phyloP scores from a whole-genome alignment of 2,888 invertebrate species.

The Eupithecia pulchellata region DNA sequence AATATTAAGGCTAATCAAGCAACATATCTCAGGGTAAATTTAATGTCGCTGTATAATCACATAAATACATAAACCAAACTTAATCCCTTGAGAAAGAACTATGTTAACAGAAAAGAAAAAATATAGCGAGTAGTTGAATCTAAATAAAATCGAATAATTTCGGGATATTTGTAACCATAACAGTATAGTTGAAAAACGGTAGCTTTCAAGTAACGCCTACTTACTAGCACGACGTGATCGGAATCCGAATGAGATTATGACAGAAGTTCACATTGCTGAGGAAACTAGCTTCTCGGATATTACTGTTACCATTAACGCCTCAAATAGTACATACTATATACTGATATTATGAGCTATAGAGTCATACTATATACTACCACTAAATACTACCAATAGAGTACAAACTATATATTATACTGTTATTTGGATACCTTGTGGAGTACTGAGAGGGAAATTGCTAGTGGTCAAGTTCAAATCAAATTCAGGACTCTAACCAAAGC shows the following conservation, averaged over 20 bases:
- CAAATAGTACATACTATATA: background rate
- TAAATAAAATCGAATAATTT: constrained; percentile 13
- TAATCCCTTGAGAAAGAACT: constrained; percentile 12
- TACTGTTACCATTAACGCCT: background rate
- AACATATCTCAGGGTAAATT: background rate
- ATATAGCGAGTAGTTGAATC: constrained; percentile 16
- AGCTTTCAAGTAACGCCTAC: constrained; percentile 76
- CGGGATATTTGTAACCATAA: constrained; percentile 68
- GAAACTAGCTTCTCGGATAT: background rate
- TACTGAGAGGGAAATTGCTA: background rate
- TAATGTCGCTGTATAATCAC: constrained; percentile 9
- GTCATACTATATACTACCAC: too few species aligned
- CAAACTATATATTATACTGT: too few species aligned
- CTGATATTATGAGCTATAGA: too few species aligned
- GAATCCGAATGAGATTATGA: constrained; percentile 58
- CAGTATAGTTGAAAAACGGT: constrained; percentile 64
- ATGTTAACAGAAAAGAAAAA: background rate
- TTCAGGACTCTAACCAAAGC: background rate
- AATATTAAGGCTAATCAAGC: constrained; percentile 9
- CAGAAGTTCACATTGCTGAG: constrained; percentile 4
- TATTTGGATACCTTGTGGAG: background rate
- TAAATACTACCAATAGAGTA: too few species aligned
- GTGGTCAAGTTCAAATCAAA: background rate
- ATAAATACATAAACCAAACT: background rate
- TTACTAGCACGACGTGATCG: constrained; percentile 64